These are phyloP conservation scores for Dioctria linearis DNA, from an alignment of 2,888 invertebrate genomes.

Conservation along the genomic window DNA sequence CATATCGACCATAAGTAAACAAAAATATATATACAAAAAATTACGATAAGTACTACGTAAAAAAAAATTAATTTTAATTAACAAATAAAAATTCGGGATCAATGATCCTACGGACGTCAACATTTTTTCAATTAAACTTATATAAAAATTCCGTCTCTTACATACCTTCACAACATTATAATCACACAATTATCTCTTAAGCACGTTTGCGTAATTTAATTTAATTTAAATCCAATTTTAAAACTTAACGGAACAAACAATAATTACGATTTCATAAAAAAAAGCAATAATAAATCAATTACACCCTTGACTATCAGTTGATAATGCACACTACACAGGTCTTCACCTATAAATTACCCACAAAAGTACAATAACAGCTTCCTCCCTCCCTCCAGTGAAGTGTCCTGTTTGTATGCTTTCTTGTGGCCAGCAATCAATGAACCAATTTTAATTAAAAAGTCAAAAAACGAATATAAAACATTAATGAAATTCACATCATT, in stretches of 20 bases:
- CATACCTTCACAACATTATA: background rate
- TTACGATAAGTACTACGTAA: too few relatives aligned
- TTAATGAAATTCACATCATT: slow-evolving; percentile 35
- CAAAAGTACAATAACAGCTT: background rate
- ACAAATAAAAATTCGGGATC: too few relatives aligned
- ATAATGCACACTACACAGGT: background rate
- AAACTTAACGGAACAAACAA: background rate
- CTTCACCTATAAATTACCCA: background rate
- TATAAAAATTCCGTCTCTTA: too few relatives aligned
- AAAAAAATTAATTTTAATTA: too few relatives aligned
- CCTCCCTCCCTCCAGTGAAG: background rate
- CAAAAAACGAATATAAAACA: slow-evolving; percentile 27
- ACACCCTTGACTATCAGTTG: background rate
- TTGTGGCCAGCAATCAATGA: background rate
- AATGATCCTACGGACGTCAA: too few relatives aligned
- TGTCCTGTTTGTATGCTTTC: background rate
- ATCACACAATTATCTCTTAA: background rate
- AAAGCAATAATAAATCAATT: background rate
- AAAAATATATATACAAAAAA: too few relatives aligned
- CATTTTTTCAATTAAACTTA: too few relatives aligned
- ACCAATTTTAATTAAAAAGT: slow-evolving; percentile 34
- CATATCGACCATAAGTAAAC: too few relatives aligned
- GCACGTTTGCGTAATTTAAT: background rate
- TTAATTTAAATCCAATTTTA: background rate
- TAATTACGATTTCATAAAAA: background rate